Evolutionary conservation across 2,888 invertebrate genomes (phyloP), one percentile per base, ranked within the genome.

Genomic region (Drosophila paramelanica): DNA sequence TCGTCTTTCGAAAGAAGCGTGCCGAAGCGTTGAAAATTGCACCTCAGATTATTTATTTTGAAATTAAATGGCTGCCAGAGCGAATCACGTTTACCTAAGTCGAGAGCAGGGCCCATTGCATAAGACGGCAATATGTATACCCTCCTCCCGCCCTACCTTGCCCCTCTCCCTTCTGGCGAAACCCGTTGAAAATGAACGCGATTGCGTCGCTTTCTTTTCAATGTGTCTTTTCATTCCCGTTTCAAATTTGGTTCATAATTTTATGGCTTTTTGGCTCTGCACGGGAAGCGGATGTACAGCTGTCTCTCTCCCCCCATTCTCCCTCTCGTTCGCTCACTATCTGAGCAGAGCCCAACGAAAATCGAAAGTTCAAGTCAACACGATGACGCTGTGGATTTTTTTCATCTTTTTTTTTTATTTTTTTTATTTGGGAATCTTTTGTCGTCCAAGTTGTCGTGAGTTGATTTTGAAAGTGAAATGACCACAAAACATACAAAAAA

Each of bases 401-500:
- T 58, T 56, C 8, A 55, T 55, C 23, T 5, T 20, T 41, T 49
- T 36, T 55, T 25, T 43, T 52, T 38, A 56, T 58, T 23, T 53
- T 51, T 50, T 39, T 52, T 51, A 27, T 66, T 62, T 42, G 43
- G 56, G 42, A 61, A 66, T 75, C 62, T 81, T 80, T 84, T 77
- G 77, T 66, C 71, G 75, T 62, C 73, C 69, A 58, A 62, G 56
- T 53, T 82, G 81, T 85, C 75, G 85, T 86, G 88, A 62, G 81
- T 53, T 84, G 81, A 47, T 75, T 83, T 88, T 86, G 89, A 86
- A 88, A 86, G 89, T 86, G 89, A 86, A 86, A 89, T 83, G 86
- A 88, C 78, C 84, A 77, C 72, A 77, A 69, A 47, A 23, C 23
- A 23, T 3, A 23, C 17, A 17, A 17, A 17, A 17, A 17, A 17